Evolutionary conservation across 2,888 invertebrate species (phyloP), one percentile per base, ranked within the genome.

Genomic region (Pristionchus entomophagus): DNA sequence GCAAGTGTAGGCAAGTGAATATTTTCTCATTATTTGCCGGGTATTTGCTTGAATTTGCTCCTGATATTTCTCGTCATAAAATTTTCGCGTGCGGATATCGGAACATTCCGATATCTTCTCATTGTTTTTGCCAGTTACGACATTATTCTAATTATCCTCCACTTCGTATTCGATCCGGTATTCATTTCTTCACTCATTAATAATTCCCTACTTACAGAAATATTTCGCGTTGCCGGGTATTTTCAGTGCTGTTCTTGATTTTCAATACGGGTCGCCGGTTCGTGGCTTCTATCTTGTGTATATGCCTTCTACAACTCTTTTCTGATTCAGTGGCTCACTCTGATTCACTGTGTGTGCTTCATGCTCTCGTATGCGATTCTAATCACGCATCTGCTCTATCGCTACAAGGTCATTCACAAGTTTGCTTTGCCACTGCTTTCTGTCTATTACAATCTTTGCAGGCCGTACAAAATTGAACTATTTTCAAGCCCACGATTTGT

Each of bases 131-230:
- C 65, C 12, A 65, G 32, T 6, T 65, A 65, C 32, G 65, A 65
- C 32, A 65, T 65, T 22, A 19, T 65, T 35, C 35, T 65, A 19
- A 65, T 65, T 8, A 65, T 38, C 35, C 65, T 65, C 1, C 65
- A 65, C 35, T 65, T 65, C 65, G 32, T 35, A 12, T 65, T 65
- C 17, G 65, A 65, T 19, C 65, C 65, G 65, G 65, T 65, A 35
- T 65, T 8, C 6, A 59, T n/a, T n/a, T n/a, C n/a, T n/a, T n/a
- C n/a, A n/a, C n/a, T n/a, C n/a, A n/a, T n/a, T n/a, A n/a, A n/a
- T n/a, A n/a, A n/a, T n/a, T n/a, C 45, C 45, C 45, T 10, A 14
- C 6, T 6, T 10, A 45, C 45, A 65, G 65, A 65, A 65, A 22
- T 65, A 17, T 5, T 5, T 65, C 14, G 32, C 65, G 1, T 59